Base-by-base conservation (phyloP, 2,113 vertebrate genomes). In the Catharus fuscescens region DNA sequence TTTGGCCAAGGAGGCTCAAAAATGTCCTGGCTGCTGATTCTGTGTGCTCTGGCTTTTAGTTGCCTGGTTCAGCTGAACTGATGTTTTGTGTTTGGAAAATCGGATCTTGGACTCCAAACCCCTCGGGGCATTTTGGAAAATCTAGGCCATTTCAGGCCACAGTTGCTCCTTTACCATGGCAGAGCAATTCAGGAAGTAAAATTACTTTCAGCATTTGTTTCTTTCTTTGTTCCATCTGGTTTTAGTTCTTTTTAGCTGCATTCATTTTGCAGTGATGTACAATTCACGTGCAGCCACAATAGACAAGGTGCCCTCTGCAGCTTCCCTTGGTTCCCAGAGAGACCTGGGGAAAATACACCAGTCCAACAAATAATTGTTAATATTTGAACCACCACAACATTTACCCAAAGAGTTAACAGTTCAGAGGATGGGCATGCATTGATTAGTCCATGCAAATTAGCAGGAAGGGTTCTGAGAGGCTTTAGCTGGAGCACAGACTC, bases 401-500 rank as follows among this genome's bases (percentile, higher is more conserved):
- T 90, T 78, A 52, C 52, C 38, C 74, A 38, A n/a, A 36, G 86
- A 88, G 52, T 56, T 78, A 72, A 26, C 60, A 80, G 34, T 62
- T 86, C n/a, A 64, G 90, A 71, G 79, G 81, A 26, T 48, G 48
- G 69, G 48, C 44, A 6, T 34, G 45, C 48, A n/a, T 85, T 87
- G 77, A 79, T 95, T 90, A 54, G 83, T 79, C 79, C 62, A 42
- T 81, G 48, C 52, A 74, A 17, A 90, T 92, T 17, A 86, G 79
- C 80, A 80, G 93, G 66, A 80, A 70, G 53, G 71, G 91, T 82
- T 86, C 90, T 60, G 78, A 73, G 87, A 42, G 84, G 81, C 72
- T 79, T 83, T 32, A 4, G 34, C 7, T 86, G 80, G 66, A 82
- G 32, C 56, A 32, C 3, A 10, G 29, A 2, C 12, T 72, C 84